These are phyloP conservation scores for Chromoteleia sp. DNA, from an alignment of 2,888 invertebrate genomes.

Conservation along the genomic window DNA sequence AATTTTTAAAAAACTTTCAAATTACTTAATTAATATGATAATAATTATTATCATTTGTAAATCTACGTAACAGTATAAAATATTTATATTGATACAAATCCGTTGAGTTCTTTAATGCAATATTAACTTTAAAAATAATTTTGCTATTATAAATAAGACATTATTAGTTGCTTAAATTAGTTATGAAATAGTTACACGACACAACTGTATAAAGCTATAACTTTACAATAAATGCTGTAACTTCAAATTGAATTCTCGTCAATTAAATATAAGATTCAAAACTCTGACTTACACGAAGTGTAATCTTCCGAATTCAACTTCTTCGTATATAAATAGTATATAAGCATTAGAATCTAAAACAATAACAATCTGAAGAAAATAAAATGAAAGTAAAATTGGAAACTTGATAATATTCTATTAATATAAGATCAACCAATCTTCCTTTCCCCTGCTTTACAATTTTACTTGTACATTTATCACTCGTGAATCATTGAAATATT, in stretches of 20 bases:
- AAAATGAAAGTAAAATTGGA: too few relatives aligned
- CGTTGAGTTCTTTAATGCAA: not conserved
- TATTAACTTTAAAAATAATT: too few relatives aligned
- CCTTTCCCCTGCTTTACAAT: slow-evolving; percentile 3
- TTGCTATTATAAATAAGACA: too few relatives aligned
- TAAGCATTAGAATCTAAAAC: too few relatives aligned
- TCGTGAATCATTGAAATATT: slow-evolving; percentile 29
- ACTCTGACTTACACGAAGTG: not conserved
- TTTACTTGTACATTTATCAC: slow-evolving; percentile 18
- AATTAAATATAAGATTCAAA: not conserved
- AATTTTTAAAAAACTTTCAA: too few relatives aligned
- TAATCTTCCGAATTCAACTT: not conserved
- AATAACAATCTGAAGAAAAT: not conserved
- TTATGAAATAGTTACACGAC: not conserved
- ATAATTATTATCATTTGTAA: too few relatives aligned
- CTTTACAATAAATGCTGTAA: not conserved
- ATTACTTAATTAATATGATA: too few relatives aligned
- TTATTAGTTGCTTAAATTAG: not conserved
- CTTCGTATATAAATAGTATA: not conserved
- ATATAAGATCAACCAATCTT: not conserved
- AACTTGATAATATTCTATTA: not conserved
- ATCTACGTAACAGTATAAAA: too few relatives aligned
- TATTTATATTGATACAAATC: too few relatives aligned
- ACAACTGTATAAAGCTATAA: not conserved
- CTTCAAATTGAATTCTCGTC: not conserved